Evolutionary conservation across 92 coral and sea anemone species (phyloP), one percentile per base, ranked within the genome.

Genomic region (Pocillopora meandrina): DNA sequence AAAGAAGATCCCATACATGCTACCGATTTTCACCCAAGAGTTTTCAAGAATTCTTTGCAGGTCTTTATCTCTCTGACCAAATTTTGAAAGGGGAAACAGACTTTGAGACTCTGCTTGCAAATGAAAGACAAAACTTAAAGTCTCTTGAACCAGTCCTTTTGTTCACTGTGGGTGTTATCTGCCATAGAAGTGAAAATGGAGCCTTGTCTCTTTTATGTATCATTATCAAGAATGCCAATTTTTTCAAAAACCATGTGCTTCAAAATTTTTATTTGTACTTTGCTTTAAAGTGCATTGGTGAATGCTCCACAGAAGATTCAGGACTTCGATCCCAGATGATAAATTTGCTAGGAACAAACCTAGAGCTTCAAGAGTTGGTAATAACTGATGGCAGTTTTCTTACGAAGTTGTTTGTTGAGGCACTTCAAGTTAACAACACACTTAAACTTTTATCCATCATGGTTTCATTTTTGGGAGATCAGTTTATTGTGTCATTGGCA

Each of bases 21-120:
- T 79, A 79, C 47, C 36, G 61, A n/a, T 79, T 79, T 63, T 63
- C 59, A 49, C 73, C 64, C 69, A 79, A 67, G 61, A 79, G 60
- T n/a, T 79, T 79, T 79, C 78, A 74, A 78, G 82, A 78, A 7
- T 78, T 62, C 58, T 65, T 78, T 78, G 52, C 69, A 19, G 82
- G 61, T 12, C 34, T 35, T 36, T 79, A 61, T 47, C 71, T 79
- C n/a, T 13, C 72, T 13, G 7, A 47, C 47, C 52, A 68, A 34
- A 68, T 68, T 34, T 68, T 18, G 12, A 68, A 68, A 47, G 72
- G 72, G 35, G 20, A 68, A 26, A 33, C 17, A 31, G 72, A 68
- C 72, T 68, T 68, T 68, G 72, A 68, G 17, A 68, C 47, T 2
- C 18, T 33, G 18, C n/a, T 68, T 68, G 52, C 49, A 12, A 15